Base-by-base conservation (phyloP, 1,140 invertebrate species). In the Ylistrum balloti region DNA sequence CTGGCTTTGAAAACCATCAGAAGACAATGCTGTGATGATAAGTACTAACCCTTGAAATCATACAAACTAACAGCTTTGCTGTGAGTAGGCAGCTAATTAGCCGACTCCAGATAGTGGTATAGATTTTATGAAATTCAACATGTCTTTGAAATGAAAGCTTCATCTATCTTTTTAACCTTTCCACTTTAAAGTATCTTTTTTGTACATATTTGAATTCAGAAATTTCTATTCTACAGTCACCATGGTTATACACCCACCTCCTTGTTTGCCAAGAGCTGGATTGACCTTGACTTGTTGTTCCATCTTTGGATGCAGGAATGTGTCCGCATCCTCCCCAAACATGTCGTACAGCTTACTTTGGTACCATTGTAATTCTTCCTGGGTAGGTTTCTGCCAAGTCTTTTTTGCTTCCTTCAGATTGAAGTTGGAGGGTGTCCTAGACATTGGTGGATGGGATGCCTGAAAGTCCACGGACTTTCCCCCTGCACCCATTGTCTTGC, bases 251-350 rank as follows among this genome's bases (percentile, higher is more conserved):
- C n/a, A 89, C 88, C 22, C 88, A 93, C 92, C 92, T 93, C 91
- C 92, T 85, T 89, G 87, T 88, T 91, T 91, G n/a, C 89, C 74
- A n/a, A 93, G 89, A 48, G 90, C 91, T 33, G 88, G 89, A 33
- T 92, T 89, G 38, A 92, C 48, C 35, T 90, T 90, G 17, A 89
- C 85, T 35, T 91, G 88, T 22, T 89, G 90, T 88, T 94, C 93
- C 28, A 94, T 94, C 85, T 94, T 94, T 9, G 93, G 93, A 35
- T 94, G 90, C 15, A 94, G 89, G 86, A 93, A 94, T 74, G 93
- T 86, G 88, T 94, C 91, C 0, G 93, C 93, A 17, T 91, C 89
- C 28, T 91, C 86, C 11, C 93, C 93, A 45, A 93, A 93, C 38
- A 93, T 86, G 35, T 91, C 41, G 89, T 94, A 94, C 1, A 94